Conservation (phyloP, 92 coral and sea anemone species). For the Actinostola sp. region DNA sequence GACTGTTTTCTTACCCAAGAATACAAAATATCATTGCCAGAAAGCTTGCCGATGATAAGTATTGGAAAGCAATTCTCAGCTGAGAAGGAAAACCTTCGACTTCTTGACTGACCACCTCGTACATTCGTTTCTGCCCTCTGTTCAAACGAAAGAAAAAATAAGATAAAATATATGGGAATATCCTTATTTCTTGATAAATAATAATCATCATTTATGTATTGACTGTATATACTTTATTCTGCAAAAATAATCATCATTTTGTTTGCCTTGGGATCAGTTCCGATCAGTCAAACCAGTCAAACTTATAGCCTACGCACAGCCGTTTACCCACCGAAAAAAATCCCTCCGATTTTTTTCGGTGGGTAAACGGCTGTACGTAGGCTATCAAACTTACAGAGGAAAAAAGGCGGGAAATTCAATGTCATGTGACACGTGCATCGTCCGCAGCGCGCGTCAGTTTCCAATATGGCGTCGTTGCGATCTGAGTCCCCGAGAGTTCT, state of each 20-base stretch:
- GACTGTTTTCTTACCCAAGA: constrained; percentile 70
- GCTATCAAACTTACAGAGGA: constrained; percentile 5
- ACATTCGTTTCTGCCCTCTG: constrained; percentile 67
- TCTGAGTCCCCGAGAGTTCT: too few relatives aligned
- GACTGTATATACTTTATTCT: too few relatives aligned
- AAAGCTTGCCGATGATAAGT: constrained; percentile 82
- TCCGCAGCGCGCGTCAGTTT: constrained; percentile 5
- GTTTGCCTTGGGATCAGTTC: too few relatives aligned
- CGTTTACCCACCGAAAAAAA: too few relatives aligned
- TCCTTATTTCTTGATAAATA: too few relatives aligned
- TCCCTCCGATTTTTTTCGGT: too few relatives aligned
- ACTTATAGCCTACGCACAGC: too few relatives aligned
- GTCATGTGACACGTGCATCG: neutral
- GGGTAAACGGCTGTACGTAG: too few relatives aligned
- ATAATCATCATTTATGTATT: too few relatives aligned
- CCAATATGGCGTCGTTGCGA: neutral
- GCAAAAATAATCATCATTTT: too few relatives aligned
- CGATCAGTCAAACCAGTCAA: too few relatives aligned
- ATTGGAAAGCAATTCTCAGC: constrained; percentile 54
- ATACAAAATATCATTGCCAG: constrained; percentile 82
- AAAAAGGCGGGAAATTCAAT: constrained; percentile 15
- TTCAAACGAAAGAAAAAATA: neutral
- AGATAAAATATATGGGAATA: too few relatives aligned
- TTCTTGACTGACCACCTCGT: constrained; percentile 57
- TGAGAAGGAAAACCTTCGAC: constrained; percentile 56